Percentiles rank a stretch among this genome's conserved stretches.
Conservation (phyloP, 2,888 invertebrate genomes). For the Incurvaria masculella region DNA sequence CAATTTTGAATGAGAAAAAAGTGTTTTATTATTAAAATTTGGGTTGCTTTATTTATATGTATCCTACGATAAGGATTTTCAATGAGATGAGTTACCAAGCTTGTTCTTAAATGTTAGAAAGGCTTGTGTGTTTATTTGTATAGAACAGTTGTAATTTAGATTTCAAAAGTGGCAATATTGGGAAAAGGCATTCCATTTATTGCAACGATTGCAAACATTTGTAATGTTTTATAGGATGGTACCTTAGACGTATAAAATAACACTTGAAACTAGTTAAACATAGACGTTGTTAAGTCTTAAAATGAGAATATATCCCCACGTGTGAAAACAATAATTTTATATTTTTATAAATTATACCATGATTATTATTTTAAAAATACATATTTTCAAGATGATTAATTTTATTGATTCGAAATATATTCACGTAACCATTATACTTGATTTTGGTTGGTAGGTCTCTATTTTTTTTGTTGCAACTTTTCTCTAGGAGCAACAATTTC, state of each 20-base stretch:
- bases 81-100: too few relatives aligned
- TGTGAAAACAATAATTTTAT: not conserved
- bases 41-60: not conserved
- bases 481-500: too few relatives aligned
- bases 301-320: not conserved
- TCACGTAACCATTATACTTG: too few relatives aligned
- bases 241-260: not conserved
- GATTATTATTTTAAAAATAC: not conserved
- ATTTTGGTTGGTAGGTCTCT: too few relatives aligned
- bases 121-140: not conserved
- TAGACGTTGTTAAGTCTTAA: constrained; percentile 15
- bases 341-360: not conserved
- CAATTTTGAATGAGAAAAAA: not conserved
- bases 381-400: too few relatives aligned
- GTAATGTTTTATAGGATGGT: constrained; percentile 33
- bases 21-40: too few relatives aligned
- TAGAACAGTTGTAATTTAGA: not conserved
- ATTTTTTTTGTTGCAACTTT: too few relatives aligned
- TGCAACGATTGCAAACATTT: constrained; percentile 42
- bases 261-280: constrained; percentile 21
- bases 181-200: not conserved
- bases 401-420: too few relatives aligned
- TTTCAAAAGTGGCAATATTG: too few relatives aligned
- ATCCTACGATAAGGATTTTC: not conserved
- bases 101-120: not conserved